A percentile compares a stretch with the other conserved stretches of the same genome.
phyloP scores from a whole-genome alignment of 2,888 invertebrate species.

The Archips crataeganus region DNA sequence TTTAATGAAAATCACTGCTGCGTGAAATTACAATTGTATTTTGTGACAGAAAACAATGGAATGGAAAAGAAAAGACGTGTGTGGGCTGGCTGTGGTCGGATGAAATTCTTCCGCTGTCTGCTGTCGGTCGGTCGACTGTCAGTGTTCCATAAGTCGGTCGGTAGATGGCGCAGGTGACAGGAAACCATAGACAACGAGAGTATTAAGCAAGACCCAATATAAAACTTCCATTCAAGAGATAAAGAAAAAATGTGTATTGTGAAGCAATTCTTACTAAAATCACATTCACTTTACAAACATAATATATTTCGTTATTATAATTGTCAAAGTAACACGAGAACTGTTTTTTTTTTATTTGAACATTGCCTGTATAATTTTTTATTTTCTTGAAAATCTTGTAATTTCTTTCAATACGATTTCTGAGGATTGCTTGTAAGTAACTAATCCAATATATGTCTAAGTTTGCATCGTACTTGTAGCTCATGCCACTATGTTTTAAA shows the following conservation, averaged over 20 bases:
- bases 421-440: too few relatives aligned
- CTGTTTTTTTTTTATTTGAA: too few relatives aligned
- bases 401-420: too few relatives aligned
- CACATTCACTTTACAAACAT: too few relatives aligned
- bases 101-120: conserved; percentile 52
- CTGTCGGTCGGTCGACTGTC: conserved; percentile 42
- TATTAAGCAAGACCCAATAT: conserved; percentile 60
- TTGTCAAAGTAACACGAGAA: too few relatives aligned
- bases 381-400: too few relatives aligned
- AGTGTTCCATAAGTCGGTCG: conserved; percentile 45
- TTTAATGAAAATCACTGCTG: conserved; percentile 57
- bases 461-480: neutral
- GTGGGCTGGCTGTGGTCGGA: conserved; percentile 61
- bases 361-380: too few relatives aligned
- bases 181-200: conserved; percentile 66
- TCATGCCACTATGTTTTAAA: neutral
- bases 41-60: conserved; percentile 79
- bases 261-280: too few relatives aligned
- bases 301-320: too few relatives aligned
- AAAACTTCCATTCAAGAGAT: conserved; percentile 11
- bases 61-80: conserved; percentile 74
- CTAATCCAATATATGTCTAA: neutral
- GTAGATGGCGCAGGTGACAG: conserved; percentile 67
- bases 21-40: conserved; percentile 67
- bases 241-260: too few relatives aligned